Conservation (phyloP, 2,888 invertebrate genomes). For the Zele albiditarsus region DNA sequence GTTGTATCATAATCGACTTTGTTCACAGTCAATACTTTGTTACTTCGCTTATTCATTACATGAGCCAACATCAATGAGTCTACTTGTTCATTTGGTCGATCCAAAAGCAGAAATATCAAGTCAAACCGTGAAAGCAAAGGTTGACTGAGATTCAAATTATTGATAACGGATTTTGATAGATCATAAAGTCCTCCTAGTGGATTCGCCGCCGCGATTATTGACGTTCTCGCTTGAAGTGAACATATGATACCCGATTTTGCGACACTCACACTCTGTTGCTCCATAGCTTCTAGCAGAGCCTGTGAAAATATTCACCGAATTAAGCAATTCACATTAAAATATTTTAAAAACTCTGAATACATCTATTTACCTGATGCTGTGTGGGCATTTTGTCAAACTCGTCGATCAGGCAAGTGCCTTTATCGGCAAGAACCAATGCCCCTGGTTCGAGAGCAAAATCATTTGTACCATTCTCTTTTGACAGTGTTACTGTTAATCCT, state of each 20-base stretch:
- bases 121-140: constrained; percentile 94
- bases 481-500: constrained; percentile 85
- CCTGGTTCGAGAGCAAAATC: constrained; percentile 92
- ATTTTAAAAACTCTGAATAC: not conserved
- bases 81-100: constrained; percentile 87
- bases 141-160: constrained; percentile 90
- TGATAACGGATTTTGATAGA: constrained; percentile 88
- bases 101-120: constrained; percentile 91
- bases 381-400: constrained; percentile 94
- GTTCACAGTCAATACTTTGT: too few relatives aligned
- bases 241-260: constrained; percentile 92
- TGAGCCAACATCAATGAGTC: constrained; percentile 87
- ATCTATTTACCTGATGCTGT: constrained; percentile 79
- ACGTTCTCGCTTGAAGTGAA: constrained; percentile 86
- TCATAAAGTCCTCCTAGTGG: constrained; percentile 92
- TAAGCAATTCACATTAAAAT: not conserved
- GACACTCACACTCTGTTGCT: constrained; percentile 91
- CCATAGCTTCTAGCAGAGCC: constrained; percentile 94
- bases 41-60: constrained; percentile 77
- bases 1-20: constrained; percentile 27
- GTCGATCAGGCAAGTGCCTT: constrained; percentile 94
- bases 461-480: constrained; percentile 80
- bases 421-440: constrained; percentile 88
- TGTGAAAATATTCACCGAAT: constrained; percentile 60
- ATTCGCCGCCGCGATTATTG: constrained; percentile 94